Evolutionary conservation across 2,888 invertebrate species (phyloP), one percentile per base, ranked within the genome.

Genomic region (Anoplius nigerrimus): DNA sequence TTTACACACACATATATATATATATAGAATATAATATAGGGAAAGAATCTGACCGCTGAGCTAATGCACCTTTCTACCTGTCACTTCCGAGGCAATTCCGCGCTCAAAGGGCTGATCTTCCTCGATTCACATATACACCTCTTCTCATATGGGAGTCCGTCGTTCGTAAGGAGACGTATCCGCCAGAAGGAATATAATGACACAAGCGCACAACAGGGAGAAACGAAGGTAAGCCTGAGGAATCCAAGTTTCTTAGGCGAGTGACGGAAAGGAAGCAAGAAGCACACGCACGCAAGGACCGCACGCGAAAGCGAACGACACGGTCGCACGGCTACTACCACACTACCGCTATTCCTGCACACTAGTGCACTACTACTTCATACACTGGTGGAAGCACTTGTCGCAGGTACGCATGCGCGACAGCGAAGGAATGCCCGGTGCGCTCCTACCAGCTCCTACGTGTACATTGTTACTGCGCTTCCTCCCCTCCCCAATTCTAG

Each of bases 281-380:
- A 13, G 16, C 16, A 16, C 16, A 16, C n/a, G 16, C 54, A 18
- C 18, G 11, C n/a, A 15, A 71, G 72, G 71, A 54, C 66, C 62
- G 61, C 66, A 75, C 74, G 73, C 77, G 78, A 80, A 78, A 79
- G 77, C 70, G 76, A 75, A 71, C 74, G 70, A 66, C 71, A 79
- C 76, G 74, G 66, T 72, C 69, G 63, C 34, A 34, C 34, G 11
- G 11, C 34, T 34, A 58, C 65, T 66, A 69, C 68, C 65, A n/a
- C n/a, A n/a, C n/a, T n/a, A n/a, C n/a, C n/a, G n/a, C n/a, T n/a
- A n/a, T n/a, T n/a, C n/a, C n/a, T n/a, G n/a, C n/a, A n/a, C n/a
- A n/a, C n/a, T n/a, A n/a, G n/a, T n/a, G n/a, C n/a, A n/a, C n/a
- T n/a, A n/a, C n/a, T n/a, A n/a, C n/a, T n/a, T n/a, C n/a, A n/a